Conservation (phyloP, 1,140 invertebrate genomes). For the Ruditapes philippinarum region DNA sequence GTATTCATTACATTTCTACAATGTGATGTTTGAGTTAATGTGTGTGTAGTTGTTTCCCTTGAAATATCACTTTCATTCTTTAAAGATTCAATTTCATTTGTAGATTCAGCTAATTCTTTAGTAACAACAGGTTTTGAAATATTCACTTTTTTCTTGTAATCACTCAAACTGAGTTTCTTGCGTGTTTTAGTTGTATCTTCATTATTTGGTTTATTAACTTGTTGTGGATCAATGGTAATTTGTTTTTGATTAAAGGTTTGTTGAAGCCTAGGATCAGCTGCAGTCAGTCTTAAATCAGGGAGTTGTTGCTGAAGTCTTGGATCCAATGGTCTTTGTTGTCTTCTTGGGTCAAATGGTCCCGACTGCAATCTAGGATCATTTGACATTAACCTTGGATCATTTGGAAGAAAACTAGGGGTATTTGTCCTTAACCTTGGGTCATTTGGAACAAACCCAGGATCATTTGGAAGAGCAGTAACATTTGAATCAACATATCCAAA, state of each 20-base stretch:
- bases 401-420: neutral
- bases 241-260: neutral
- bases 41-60: neutral
- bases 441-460: neutral
- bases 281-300: neutral
- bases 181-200: slow-evolving; percentile 9
- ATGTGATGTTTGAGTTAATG: neutral
- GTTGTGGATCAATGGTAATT: neutral
- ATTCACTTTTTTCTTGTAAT: slow-evolving; percentile 63
- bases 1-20: neutral
- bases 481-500: neutral
- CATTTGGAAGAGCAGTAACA: neutral
- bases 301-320: neutral
- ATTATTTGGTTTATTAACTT: neutral
- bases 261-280: neutral
- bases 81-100: too few species aligned
- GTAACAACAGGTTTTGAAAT: neutral
- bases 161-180: slow-evolving; percentile 52
- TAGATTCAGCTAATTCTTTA: neutral
- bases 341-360: neutral
- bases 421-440: neutral
- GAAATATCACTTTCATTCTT: too few species aligned
- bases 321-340: neutral
- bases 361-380: neutral
- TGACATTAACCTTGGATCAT: neutral